Evolutionary conservation across 2,888 invertebrate genomes (phyloP), one percentile per base, ranked within the genome.

Genomic region (Andrena bicolor): DNA sequence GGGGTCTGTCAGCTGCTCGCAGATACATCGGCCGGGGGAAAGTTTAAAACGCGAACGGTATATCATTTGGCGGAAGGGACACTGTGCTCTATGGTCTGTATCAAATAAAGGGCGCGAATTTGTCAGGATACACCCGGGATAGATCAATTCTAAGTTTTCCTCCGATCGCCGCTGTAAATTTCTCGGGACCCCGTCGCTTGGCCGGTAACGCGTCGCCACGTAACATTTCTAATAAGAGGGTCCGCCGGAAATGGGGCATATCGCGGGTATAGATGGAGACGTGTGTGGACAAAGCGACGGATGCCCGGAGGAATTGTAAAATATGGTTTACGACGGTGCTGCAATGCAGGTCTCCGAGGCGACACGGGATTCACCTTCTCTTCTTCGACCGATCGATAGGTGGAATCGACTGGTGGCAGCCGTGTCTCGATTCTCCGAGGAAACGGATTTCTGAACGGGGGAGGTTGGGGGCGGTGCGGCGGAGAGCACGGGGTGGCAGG

Each of bases 371-470:
- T 79, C 73, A 74, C 73, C 84, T 63, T 77, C 65, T 75, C 72
- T 61, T 68, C 63, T 68, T 56, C 49, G 48, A 16, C 60, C 78
- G 74, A 82, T 80, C 89, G 86, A 83, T 84, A 83, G 78, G 81
- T 79, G 70, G 85, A 76, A 87, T 85, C 83, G 80, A 80, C 80
- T 80, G 86, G 82, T 78, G 82, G 80, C 76, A 60, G 72, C 72
- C 72, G 66, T 41, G 48, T 74, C 80, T 83, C 87, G 88, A 88
- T 85, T 88, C 87, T 81, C 76, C 66, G 81, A 69, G 87, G 77
- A 85, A 88, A 88, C 83, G 88, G 87, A 88, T 89, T 88, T 87
- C 76, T 71, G 76, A 68, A 80, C 63, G 84, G 41, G 28, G 20
- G 5, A 80, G 35, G 35, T 10, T 32, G 35, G 56, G 41, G 32